These are phyloP conservation scores for Cydia splendana DNA, from an alignment of 1,140 invertebrate species.

Conservation along the genomic window DNA sequence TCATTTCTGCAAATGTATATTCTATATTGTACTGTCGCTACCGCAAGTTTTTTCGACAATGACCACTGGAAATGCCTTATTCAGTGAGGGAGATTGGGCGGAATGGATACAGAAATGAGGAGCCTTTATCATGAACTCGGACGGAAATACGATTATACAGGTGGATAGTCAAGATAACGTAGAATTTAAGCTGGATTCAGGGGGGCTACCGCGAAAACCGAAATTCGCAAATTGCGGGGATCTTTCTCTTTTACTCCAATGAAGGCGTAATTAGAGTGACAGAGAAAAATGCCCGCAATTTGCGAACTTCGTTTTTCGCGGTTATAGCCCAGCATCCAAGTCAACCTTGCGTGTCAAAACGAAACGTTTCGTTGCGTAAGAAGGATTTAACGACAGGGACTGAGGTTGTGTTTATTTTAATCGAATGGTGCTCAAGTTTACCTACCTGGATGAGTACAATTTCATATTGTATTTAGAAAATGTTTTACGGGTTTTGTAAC, in stretches of 20 bases:
- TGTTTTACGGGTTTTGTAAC: too few relatives aligned
- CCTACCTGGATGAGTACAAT: too few relatives aligned
- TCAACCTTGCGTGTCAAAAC: conserved; percentile 4
- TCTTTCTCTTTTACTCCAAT: too few relatives aligned
- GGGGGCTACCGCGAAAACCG: too few relatives aligned
- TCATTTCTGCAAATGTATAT: conserved; percentile 67
- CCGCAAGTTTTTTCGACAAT: conserved; percentile 68
- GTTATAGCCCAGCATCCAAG: background rate
- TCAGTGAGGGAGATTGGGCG: conserved; percentile 52
- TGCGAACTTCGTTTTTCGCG: too few relatives aligned
- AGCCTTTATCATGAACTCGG: conserved; percentile 51
- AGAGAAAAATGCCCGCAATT: too few relatives aligned
- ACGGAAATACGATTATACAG: conserved; percentile 47
- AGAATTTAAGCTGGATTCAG: conserved; percentile 28
- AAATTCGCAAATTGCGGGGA: too few relatives aligned
- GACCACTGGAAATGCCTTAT: conserved; percentile 44
- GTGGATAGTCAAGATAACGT: conserved; percentile 46
- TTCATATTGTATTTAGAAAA: too few relatives aligned
- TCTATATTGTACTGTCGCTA: conserved; percentile 68
- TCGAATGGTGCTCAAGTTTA: too few relatives aligned
- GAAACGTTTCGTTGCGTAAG: background rate
- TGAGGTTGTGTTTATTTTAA: background rate
- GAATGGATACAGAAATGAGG: conserved; percentile 43
- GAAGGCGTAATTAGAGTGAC: too few relatives aligned
- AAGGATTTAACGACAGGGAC: background rate